Evolutionary conservation across 2,797 vertebrate genomes (phyloP).

Genomic region (Gadopsis marmoratus): DNA sequence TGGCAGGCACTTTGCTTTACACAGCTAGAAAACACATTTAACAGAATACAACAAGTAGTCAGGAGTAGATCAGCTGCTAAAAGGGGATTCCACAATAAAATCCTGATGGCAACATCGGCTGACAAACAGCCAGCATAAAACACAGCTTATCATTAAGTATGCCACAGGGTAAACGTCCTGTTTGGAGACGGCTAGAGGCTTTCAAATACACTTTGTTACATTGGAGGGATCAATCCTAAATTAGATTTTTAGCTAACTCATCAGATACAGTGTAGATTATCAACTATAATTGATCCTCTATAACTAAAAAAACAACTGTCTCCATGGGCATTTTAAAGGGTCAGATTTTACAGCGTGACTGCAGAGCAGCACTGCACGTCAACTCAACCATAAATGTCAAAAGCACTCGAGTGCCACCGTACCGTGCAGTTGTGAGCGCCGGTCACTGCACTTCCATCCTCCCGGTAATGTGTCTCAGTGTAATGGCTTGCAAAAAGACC

Average conservation of each 20-base stretch:
- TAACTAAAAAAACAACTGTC: conserved; percentile 28
- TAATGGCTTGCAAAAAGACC: conserved; percentile 90
- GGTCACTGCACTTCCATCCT: conserved; percentile 88
- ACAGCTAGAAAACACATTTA: background rate
- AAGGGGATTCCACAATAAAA: conserved; percentile 66
- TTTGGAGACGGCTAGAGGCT: conserved; percentile 26
- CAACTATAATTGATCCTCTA: background rate
- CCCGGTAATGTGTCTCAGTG: conserved; percentile 91
- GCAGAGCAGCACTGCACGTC: conserved; percentile 40
- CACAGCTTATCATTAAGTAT: conserved; percentile 68
- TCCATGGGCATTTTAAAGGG: conserved; percentile 15
- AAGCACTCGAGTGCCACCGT: conserved; percentile 66
- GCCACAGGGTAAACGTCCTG: conserved; percentile 44
- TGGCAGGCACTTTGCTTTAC: conserved; percentile 1
- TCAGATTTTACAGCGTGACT: conserved; percentile 48
- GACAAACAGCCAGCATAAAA: conserved; percentile 51
- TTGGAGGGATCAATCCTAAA: background rate
- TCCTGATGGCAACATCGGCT: conserved; percentile 68
- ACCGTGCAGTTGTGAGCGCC: conserved; percentile 87
- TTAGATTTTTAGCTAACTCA: conserved; percentile 9
- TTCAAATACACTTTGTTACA: conserved; percentile 27
- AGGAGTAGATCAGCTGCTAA: conserved; percentile 47
- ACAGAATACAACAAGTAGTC: conserved; percentile 15
- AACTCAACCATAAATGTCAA: conserved; percentile 63
- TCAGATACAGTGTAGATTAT: background rate